These are phyloP conservation scores for Zelostemma sp. DNA, from an alignment of 1,140 invertebrate species.

Conservation along the genomic window DNA sequence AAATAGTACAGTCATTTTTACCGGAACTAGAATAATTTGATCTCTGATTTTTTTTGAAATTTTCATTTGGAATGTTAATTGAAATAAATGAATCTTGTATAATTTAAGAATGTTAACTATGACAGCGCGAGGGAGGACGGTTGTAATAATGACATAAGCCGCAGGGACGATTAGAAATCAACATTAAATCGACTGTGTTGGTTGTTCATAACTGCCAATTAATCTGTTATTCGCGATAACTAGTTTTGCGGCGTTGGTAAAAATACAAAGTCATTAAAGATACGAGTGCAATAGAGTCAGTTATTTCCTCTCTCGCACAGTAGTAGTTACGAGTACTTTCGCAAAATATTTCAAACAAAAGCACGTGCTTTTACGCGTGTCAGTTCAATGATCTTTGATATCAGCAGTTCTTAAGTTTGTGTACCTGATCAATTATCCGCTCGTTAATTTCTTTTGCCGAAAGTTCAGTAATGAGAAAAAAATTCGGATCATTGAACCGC, in stretches of 20 bases:
- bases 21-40: no score
- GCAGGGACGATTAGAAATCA: conserved; percentile 9
- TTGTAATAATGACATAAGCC: no score
- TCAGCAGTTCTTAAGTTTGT: conserved; percentile 17
- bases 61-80: no score
- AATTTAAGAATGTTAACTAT: no score
- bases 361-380: conserved; percentile 46
- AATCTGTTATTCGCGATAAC: conserved; percentile 1
- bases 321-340: conserved; percentile 25
- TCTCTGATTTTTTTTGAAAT: no score
- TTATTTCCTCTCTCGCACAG: conserved; percentile 21
- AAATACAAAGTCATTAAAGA: conserved; percentile 12
- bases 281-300: conserved; percentile 6
- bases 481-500: neutral
- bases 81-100: no score
- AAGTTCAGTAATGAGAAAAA: no score
- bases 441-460: neutral
- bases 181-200: neutral
- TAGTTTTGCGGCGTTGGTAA: conserved; percentile 10
- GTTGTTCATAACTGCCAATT: neutral
- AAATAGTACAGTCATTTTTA: no score
- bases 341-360: conserved; percentile 30
- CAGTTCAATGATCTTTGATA: conserved; percentile 38
- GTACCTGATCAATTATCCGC: neutral
- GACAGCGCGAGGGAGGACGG: no score